Percentiles rank a stretch among this genome's conserved stretches.
These are phyloP conservation scores for Hesperia comma DNA, from an alignment of 2,888 invertebrate genomes.

Conservation along the genomic window DNA sequence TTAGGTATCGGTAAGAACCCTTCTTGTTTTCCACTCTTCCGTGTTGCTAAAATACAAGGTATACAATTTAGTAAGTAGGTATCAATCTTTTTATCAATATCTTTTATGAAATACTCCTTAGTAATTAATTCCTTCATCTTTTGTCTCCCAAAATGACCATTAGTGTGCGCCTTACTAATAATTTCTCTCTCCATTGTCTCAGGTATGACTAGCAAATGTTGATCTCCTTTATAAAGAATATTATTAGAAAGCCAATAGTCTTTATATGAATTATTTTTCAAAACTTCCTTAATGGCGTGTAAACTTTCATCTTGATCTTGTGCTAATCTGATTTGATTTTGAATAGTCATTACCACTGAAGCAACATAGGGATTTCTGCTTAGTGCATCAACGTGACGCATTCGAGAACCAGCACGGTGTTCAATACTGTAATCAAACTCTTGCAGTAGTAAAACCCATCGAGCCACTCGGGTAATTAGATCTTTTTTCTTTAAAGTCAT, in stretches of 20 bases:
- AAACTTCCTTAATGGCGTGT: conserved; percentile 37
- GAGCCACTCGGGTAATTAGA: conserved; percentile 22
- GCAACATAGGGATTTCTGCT: conserved; percentile 35
- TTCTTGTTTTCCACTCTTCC: conserved; percentile 49
- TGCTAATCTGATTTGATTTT: conserved; percentile 22
- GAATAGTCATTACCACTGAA: not conserved
- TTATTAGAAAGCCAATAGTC: conserved; percentile 43
- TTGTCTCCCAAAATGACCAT: conserved; percentile 53
- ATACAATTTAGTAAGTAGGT: conserved; percentile 40
- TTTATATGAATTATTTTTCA: conserved; percentile 28
- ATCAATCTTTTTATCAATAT: conserved; percentile 38
- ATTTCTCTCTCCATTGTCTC: conserved; percentile 47
- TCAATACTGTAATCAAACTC: conserved; percentile 37
- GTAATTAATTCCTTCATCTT: conserved; percentile 47
- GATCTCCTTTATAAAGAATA: conserved; percentile 36
- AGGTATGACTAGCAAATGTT: conserved; percentile 47
- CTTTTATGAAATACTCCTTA: conserved; percentile 48
- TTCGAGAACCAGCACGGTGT: conserved; percentile 35
- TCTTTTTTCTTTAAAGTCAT: conserved; percentile 39
- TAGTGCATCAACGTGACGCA: conserved; percentile 42
- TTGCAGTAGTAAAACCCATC: conserved; percentile 36
- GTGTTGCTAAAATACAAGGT: conserved; percentile 43
- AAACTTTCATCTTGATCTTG: conserved; percentile 38
- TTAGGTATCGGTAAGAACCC: conserved; percentile 42
- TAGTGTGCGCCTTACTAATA: conserved; percentile 39